Evolutionary conservation across 2,888 invertebrate genomes (phyloP).

Genomic region (Elegia similella): DNA sequence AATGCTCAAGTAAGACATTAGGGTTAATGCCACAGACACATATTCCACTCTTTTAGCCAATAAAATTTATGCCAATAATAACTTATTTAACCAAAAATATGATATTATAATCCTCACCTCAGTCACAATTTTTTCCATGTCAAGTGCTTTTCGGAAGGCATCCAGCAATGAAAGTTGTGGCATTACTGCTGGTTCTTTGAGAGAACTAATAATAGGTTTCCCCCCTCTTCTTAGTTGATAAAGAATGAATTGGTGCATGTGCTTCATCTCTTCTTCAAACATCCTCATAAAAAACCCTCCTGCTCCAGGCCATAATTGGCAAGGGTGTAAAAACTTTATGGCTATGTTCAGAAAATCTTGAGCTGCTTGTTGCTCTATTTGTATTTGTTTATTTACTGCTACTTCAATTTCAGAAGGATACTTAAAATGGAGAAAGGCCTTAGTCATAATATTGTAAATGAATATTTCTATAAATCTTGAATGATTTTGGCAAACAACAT

Average conservation of each 20-base stretch:
- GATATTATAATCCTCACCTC: slow-evolving; percentile 31
- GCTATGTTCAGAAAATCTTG: slow-evolving; percentile 48
- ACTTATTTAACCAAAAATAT: neutral
- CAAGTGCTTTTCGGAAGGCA: slow-evolving; percentile 40
- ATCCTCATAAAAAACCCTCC: slow-evolving; percentile 51
- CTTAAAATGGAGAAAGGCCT: slow-evolving; percentile 32
- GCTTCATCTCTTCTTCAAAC: slow-evolving; percentile 47
- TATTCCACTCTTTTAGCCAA: no score
- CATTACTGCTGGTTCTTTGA: slow-evolving; percentile 28
- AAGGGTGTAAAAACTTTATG: slow-evolving; percentile 41
- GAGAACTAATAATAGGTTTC: slow-evolving; percentile 29
- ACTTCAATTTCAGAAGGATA: slow-evolving; percentile 39
- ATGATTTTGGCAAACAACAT: neutral
- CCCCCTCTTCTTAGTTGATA: slow-evolving; percentile 49
- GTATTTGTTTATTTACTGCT: slow-evolving; percentile 44
- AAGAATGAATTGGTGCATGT: slow-evolving; percentile 44
- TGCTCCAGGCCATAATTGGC: slow-evolving; percentile 36
- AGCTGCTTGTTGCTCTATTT: slow-evolving; percentile 47
- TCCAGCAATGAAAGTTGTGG: slow-evolving; percentile 34
- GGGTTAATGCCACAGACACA: no score
- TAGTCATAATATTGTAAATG: neutral
- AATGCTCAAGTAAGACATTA: no score
- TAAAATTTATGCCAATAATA: no score
- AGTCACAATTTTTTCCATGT: slow-evolving; percentile 46
- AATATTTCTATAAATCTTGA: neutral